Evolutionary conservation across 2,797 vertebrate species (phyloP).

Genomic region (Scolopax rusticola): DNA sequence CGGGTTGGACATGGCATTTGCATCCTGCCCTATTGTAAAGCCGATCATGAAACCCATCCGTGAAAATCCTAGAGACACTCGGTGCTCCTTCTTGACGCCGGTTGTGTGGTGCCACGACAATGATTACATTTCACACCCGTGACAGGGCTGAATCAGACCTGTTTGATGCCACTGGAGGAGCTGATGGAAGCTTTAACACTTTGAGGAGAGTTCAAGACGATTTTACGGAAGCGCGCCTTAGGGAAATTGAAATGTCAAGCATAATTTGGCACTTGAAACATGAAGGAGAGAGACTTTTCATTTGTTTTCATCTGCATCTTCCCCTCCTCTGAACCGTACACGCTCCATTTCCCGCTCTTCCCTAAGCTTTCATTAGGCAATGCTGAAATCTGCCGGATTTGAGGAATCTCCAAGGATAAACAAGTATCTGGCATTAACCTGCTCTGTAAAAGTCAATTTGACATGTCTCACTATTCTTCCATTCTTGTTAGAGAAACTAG

Average conservation of each 20-base stretch:
- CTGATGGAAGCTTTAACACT: slow-evolving; percentile 68
- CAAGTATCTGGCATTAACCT: slow-evolving; percentile 49
- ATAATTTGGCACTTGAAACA: slow-evolving; percentile 80
- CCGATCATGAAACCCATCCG: not conserved
- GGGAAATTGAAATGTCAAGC: slow-evolving; percentile 82
- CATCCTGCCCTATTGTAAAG: not conserved
- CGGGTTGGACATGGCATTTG: accelerated
- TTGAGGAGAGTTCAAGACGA: slow-evolving; percentile 74
- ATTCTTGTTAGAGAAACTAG: slow-evolving; percentile 15
- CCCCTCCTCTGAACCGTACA: slow-evolving; percentile 49
- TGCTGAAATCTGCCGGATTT: slow-evolving; percentile 44
- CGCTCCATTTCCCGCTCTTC: slow-evolving; percentile 22
- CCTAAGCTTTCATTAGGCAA: slow-evolving; percentile 53
- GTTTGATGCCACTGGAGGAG: slow-evolving; percentile 51
- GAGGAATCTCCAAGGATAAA: slow-evolving; percentile 64
- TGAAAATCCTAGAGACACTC: not conserved
- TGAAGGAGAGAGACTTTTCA: slow-evolving; percentile 68
- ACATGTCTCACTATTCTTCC: slow-evolving; percentile 23
- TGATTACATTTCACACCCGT: not conserved
- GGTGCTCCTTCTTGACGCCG: not conserved
- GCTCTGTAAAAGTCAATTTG: slow-evolving; percentile 55
- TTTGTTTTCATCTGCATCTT: slow-evolving; percentile 72
- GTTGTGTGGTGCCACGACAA: not conserved
- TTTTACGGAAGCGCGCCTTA: slow-evolving; percentile 72
- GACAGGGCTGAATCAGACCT: slow-evolving; percentile 18